Evolutionary conservation across 2,113 vertebrate genomes (phyloP), one percentile per base, ranked within the genome.

Genomic region (Heptranchias perlo): DNA sequence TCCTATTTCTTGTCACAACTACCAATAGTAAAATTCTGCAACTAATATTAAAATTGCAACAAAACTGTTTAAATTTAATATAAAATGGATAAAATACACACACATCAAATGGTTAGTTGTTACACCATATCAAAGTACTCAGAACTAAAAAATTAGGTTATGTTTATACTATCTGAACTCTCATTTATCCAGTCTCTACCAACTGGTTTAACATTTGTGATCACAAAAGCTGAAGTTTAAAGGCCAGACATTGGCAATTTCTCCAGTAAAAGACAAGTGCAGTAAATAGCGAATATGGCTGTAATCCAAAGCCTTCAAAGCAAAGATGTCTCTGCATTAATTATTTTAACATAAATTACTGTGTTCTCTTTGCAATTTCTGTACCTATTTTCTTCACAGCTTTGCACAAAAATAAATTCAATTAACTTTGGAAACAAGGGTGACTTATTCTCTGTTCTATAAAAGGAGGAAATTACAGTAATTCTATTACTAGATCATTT

Each of bases 101-200:
- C 52, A 61, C 54, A 61, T 65, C 18, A 39, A 14, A 64, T 49
- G 14, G 47, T 49, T 95, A 67, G 11, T 95, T 52, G 64, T 47
- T 73, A 69, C 18, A 39, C 18, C 10, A 23, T 23, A 39, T 44
- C 18, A 62, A 44, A 14, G 7, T 69, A 21, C 62, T 95, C 44
- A 95, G 94, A 95, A 95, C 44, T 69, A 95, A 69, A 52, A 69
- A 31, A 35, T 39, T 49, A 95, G 64, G 39, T 94, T 94, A 67
- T 25, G 13, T 47, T 69, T 49, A 69, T 10, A 95, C 25, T 49
- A 13, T 47, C 94, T 35, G 25, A 52, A 49, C 25, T 23, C 23
- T 67, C 31, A 94, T 94, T 67, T 49, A 28, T 16, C 44, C 47
- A 94, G 4, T 94, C 91, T 64, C 28, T 62, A 62, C 58, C 61